Conservation (phyloP, 2,113 vertebrate species). For the Dipodomys spectabilis region DNA sequence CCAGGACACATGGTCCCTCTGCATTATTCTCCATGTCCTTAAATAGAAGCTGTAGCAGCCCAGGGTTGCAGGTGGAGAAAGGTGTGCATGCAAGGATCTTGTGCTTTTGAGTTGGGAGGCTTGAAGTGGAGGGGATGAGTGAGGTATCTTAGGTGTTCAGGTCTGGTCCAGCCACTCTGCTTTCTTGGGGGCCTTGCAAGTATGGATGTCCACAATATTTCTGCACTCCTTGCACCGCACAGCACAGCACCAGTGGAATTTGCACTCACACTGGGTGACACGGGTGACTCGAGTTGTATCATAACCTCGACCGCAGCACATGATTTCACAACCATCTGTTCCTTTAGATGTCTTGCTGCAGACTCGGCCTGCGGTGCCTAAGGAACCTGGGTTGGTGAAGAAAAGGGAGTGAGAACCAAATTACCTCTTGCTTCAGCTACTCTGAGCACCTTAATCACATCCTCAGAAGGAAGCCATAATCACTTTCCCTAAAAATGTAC, state of each 20-base stretch:
- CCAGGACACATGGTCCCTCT: constrained; percentile 54
- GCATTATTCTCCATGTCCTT: constrained; percentile 62
- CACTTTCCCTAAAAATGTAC: constrained; percentile 54
- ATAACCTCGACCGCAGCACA: constrained; percentile 99
- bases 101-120: constrained; percentile 75
- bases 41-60: constrained; percentile 74
- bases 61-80: constrained; percentile 58
- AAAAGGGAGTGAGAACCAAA: background rate
- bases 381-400: constrained; percentile 89
- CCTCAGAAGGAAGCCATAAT: constrained; percentile 53
- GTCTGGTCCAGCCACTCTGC: constrained; percentile 95
- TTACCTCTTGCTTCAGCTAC: constrained; percentile 23
- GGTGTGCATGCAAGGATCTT: constrained; percentile 78
- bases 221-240: constrained; percentile 97
- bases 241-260: constrained; percentile 99
- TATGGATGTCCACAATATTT: constrained; percentile 96
- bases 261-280: constrained; percentile 97
- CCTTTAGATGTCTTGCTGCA: constrained; percentile 95
- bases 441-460: constrained; percentile 27
- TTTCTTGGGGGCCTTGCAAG: constrained; percentile 96
- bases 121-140: constrained; percentile 79
- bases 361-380: constrained; percentile 95
- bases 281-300: constrained; percentile 97
- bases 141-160: constrained; percentile 83
- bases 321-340: constrained; percentile 97